phyloP scores from a whole-genome alignment of 1,140 invertebrate genomes.

The Dreissena polymorpha region DNA sequence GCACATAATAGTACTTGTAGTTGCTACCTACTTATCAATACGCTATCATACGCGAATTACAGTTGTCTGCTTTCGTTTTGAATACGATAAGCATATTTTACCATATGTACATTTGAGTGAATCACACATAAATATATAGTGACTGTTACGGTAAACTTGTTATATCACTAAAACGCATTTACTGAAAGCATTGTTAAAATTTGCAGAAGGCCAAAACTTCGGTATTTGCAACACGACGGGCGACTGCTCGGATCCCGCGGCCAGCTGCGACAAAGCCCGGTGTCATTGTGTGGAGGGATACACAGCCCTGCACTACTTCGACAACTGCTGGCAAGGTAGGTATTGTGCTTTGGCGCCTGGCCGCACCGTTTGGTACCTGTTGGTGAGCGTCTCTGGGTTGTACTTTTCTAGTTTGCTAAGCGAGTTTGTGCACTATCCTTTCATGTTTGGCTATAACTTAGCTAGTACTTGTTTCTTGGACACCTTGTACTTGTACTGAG shows the following conservation, averaged over 20 bases:
- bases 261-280: constrained; percentile 16
- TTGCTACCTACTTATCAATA: not conserved
- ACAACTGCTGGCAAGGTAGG: constrained; percentile 41
- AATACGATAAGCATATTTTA: no score
- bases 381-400: no score
- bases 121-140: not conserved
- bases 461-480: no score
- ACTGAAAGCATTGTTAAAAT: not conserved
- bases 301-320: constrained; percentile 15
- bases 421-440: no score
- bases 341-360: not conserved
- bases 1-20: not conserved
- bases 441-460: no score
- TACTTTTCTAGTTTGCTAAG: no score
- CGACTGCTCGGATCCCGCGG: constrained; percentile 24
- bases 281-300: constrained; percentile 25
- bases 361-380: no score
- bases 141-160: not conserved
- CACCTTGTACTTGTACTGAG: no score
- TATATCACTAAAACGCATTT: not conserved
- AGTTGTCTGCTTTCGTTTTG: not conserved
- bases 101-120: no score
- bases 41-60: not conserved
- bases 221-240: constrained; percentile 10
- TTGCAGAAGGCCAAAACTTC: constrained; percentile 16